Percentiles rank a stretch among this genome's conserved stretches.
Conservation (phyloP, 2,888 invertebrate genomes). For the Hedychridium roseum region DNA sequence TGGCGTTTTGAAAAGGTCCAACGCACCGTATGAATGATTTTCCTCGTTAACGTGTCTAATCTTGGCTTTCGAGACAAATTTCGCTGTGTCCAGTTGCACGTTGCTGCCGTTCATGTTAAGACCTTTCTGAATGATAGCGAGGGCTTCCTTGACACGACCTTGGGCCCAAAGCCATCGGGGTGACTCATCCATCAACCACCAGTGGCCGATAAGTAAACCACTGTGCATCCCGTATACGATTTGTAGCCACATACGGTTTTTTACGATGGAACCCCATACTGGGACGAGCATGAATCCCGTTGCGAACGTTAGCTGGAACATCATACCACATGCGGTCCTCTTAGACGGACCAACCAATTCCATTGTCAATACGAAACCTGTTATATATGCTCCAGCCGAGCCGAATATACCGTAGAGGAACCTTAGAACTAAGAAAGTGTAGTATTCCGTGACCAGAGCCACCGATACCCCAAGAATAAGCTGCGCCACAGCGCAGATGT, state of each 20-base stretch:
- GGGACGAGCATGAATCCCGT: conserved; percentile 84
- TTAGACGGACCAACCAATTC: conserved; percentile 83
- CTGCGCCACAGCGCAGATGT: conserved; percentile 79
- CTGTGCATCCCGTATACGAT: conserved; percentile 81
- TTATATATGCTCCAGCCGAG: conserved; percentile 76
- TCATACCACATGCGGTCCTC: conserved; percentile 81
- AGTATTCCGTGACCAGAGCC: conserved; percentile 81
- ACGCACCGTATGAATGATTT: conserved; percentile 68
- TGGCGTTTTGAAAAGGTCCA: conserved; percentile 82
- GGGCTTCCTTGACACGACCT: conserved; percentile 76
- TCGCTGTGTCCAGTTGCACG: conserved; percentile 66
- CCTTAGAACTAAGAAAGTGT: conserved; percentile 73
- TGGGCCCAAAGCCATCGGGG: conserved; percentile 90
- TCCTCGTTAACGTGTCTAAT: conserved; percentile 56
- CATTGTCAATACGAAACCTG: conserved; percentile 79
- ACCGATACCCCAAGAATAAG: conserved; percentile 72
- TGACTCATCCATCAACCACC: conserved; percentile 90
- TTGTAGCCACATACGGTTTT: conserved; percentile 75
- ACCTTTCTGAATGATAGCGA: conserved; percentile 79
- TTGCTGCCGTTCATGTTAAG: conserved; percentile 76
- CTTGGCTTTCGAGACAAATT: conserved; percentile 72
- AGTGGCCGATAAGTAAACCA: conserved; percentile 76
- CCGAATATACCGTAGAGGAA: conserved; percentile 84
- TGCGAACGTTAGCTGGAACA: conserved; percentile 83
- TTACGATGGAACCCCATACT: conserved; percentile 81